Evolutionary conservation across 2,888 invertebrate genomes (phyloP).

Genomic region (Reticulitermes lucifugus): DNA sequence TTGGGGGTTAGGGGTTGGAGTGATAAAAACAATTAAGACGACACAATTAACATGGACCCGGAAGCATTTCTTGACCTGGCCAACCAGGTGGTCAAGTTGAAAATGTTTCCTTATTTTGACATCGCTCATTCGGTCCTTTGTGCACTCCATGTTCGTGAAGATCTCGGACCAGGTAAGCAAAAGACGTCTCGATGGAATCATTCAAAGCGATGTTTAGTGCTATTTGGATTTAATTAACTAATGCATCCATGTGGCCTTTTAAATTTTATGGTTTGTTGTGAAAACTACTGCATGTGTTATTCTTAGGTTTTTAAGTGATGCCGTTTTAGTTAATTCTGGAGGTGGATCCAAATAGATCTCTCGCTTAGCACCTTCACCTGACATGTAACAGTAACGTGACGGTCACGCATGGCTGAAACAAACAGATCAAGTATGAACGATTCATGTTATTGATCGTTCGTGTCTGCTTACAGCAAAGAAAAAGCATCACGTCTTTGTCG

Average conservation of each 20-base stretch:
- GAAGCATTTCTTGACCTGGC: slow-evolving; percentile 97
- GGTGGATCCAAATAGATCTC: too few relatives aligned
- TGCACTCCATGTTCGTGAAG: slow-evolving; percentile 95
- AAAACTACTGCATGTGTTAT: too few relatives aligned
- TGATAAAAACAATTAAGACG: slow-evolving; percentile 19
- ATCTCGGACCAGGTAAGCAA: slow-evolving; percentile 87
- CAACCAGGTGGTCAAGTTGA: slow-evolving; percentile 97
- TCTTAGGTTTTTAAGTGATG: too few relatives aligned
- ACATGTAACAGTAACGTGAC: not conserved
- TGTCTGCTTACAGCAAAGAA: too few relatives aligned
- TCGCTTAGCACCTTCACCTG: too few relatives aligned
- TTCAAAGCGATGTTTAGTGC: too few relatives aligned
- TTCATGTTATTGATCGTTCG: not conserved
- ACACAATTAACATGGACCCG: slow-evolving; percentile 80
- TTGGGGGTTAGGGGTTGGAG: slow-evolving; percentile 47
- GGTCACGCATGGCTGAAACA: not conserved
- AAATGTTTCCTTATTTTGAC: slow-evolving; percentile 99
- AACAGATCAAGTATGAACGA: slow-evolving; percentile 1
- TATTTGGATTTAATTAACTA: too few relatives aligned
- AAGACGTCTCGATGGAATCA: too few relatives aligned
- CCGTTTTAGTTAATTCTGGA: too few relatives aligned
- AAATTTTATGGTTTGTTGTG: too few relatives aligned
- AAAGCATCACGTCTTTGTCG: too few relatives aligned
- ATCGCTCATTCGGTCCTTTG: slow-evolving; percentile 96
- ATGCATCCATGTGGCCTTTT: too few relatives aligned